Conservation (phyloP, 2,888 invertebrate species). For the Nephrocerus scutellatus region DNA sequence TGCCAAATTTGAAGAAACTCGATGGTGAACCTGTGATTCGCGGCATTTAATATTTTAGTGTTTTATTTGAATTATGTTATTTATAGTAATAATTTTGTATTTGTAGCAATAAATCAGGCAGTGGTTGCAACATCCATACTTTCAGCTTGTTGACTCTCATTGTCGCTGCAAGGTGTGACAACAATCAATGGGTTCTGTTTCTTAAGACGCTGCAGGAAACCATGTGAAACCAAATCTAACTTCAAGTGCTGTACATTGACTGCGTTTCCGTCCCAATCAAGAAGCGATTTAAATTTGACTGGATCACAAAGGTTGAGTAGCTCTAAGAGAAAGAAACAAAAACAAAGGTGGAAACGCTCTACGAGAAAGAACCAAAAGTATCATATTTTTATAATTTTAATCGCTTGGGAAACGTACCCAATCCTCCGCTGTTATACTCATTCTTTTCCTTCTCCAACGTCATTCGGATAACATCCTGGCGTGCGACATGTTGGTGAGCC, state of each 20-base stretch:
- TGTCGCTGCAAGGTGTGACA: conserved; percentile 20
- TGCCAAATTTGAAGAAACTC: conserved; percentile 71
- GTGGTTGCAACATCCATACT: too few relatives aligned
- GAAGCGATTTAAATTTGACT: conserved; percentile 35
- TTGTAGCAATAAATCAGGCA: too few relatives aligned
- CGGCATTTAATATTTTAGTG: conserved; percentile 33
- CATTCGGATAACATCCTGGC: conserved; percentile 71
- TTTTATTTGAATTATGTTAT: too few relatives aligned
- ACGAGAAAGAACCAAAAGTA: background rate
- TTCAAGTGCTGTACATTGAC: conserved; percentile 46
- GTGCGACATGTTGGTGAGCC: conserved; percentile 70
- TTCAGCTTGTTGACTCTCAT: conserved; percentile 14
- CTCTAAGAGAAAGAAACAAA: conserved; percentile 29
- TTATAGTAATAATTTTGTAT: too few relatives aligned
- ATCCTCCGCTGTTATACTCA: conserved; percentile 70
- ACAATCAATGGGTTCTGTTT: conserved; percentile 20
- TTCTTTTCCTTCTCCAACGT: conserved; percentile 65
- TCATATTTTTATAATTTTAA: background rate
- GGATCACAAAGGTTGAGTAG: conserved; percentile 40
- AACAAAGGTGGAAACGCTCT: background rate
- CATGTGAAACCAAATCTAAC: conserved; percentile 39
- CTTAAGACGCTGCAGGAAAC: conserved; percentile 35
- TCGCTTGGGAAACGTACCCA: conserved; percentile 50
- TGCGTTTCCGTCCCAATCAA: conserved; percentile 46
- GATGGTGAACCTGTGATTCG: conserved; percentile 72